Evolutionary conservation across 2,888 invertebrate species (phyloP).

Genomic region (Podotricha telesiphe): DNA sequence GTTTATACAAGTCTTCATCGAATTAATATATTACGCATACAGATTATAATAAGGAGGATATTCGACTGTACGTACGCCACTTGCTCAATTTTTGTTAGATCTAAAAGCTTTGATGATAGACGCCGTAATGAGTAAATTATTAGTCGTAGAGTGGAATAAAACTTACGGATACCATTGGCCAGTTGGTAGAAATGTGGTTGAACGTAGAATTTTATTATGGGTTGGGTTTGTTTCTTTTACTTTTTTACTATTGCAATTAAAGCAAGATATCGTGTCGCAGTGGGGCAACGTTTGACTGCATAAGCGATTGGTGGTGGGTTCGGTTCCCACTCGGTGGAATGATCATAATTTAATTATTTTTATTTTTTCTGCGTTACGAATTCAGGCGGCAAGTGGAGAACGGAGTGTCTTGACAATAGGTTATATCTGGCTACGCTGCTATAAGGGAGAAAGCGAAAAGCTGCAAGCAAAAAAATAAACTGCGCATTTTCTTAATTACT

Average conservation of each 20-base stretch:
- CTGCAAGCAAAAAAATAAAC: no score
- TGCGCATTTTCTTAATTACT: no score
- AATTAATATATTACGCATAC: conserved; percentile 11
- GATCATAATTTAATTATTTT: no score
- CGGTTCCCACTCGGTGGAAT: no score
- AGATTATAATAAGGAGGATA: conserved; percentile 6
- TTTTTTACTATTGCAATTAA: background rate
- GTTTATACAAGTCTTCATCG: conserved; percentile 12
- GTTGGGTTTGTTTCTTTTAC: conserved; percentile 1
- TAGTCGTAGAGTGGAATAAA: conserved; percentile 1
- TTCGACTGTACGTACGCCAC: conserved; percentile 1
- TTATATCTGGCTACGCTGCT: no score
- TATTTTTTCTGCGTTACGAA: no score
- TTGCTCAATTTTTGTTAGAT: conserved; percentile 14
- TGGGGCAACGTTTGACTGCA: no score
- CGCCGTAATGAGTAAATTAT: conserved; percentile 21
- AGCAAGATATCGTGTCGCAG: no score
- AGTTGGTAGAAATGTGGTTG: background rate
- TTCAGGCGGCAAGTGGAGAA: no score
- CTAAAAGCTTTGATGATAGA: conserved; percentile 23
- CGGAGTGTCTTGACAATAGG: no score
- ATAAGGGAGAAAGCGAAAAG: no score
- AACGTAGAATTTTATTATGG: background rate
- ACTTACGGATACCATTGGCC: background rate
- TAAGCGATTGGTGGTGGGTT: no score